These are phyloP conservation scores for Cepaea nemoralis DNA, from an alignment of 1,140 invertebrate genomes.

Conservation along the genomic window DNA sequence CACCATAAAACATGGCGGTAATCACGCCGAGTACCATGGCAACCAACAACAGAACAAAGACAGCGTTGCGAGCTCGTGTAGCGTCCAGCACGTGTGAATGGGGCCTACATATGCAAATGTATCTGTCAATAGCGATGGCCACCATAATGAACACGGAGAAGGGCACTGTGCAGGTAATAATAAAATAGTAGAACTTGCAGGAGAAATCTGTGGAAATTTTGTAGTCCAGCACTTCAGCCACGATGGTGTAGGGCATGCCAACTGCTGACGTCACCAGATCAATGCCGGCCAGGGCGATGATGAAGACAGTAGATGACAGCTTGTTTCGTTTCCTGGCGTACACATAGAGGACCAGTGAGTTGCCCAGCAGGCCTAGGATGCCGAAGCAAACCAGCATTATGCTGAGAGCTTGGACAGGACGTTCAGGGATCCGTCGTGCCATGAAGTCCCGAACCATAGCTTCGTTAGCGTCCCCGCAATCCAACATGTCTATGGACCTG, in stretches of 20 bases:
- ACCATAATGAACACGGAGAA: slow-evolving; percentile 70
- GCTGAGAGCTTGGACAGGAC: slow-evolving; percentile 50
- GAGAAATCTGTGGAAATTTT: slow-evolving; percentile 53
- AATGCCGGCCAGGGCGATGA: slow-evolving; percentile 66
- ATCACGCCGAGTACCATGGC: slow-evolving; percentile 29
- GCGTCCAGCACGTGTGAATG: slow-evolving; percentile 64
- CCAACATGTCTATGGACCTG: neutral
- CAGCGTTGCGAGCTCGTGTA: slow-evolving; percentile 16
- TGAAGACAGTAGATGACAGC: slow-evolving; percentile 69
- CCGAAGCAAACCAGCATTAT: slow-evolving; percentile 60
- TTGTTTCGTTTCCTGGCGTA: slow-evolving; percentile 66
- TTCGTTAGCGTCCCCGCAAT: neutral
- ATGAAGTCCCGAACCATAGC: neutral
- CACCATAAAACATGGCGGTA: slow-evolving; percentile 40
- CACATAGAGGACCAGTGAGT: slow-evolving; percentile 69
- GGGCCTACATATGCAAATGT: slow-evolving; percentile 70
- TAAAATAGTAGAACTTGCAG: slow-evolving; percentile 68
- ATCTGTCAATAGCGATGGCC: slow-evolving; percentile 71
- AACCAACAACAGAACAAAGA: slow-evolving; percentile 12
- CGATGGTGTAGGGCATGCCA: slow-evolving; percentile 67
- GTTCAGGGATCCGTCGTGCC: neutral
- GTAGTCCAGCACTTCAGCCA: slow-evolving; percentile 57
- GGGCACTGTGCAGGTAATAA: slow-evolving; percentile 68
- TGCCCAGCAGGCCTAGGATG: slow-evolving; percentile 67
- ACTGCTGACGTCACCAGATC: slow-evolving; percentile 66